A percentile compares a stretch with the other conserved stretches of the same genome.
These are phyloP conservation scores for Brachynemurus nebulosus DNA, from an alignment of 2,888 invertebrate genomes.

Conservation along the genomic window DNA sequence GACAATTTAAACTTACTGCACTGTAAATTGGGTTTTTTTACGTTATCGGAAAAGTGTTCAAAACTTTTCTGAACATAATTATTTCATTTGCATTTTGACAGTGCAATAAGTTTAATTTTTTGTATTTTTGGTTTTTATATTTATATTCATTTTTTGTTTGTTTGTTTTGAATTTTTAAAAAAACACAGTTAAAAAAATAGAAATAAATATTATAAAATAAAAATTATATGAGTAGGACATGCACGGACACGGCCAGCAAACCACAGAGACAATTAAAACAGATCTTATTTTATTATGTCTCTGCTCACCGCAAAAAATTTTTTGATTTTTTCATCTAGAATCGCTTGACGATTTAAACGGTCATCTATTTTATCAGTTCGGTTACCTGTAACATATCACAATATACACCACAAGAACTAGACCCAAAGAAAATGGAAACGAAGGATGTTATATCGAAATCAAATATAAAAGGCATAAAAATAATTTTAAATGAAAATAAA, in stretches of 20 bases:
- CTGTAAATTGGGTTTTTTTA: too few relatives aligned
- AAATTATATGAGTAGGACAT: neutral
- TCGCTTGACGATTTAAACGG: slow-evolving; percentile 69
- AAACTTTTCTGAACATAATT: too few relatives aligned
- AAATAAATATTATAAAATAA: neutral
- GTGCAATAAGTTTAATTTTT: too few relatives aligned
- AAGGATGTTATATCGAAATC: neutral
- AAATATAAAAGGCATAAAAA: neutral
- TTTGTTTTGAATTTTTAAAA: too few relatives aligned
- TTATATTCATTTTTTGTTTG: too few relatives aligned
- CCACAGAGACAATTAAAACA: slow-evolving; percentile 1
- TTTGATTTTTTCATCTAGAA: slow-evolving; percentile 87
- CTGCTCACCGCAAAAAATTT: slow-evolving; percentile 79
- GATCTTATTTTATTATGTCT: neutral
- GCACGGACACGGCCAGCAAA: slow-evolving; percentile 4
- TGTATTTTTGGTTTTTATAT: too few relatives aligned
- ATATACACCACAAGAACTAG: too few relatives aligned
- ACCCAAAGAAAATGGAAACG: too few relatives aligned
- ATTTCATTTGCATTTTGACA: too few relatives aligned
- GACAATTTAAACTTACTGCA: too few relatives aligned
- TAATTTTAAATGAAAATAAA: neutral
- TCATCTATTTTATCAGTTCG: slow-evolving; percentile 58
- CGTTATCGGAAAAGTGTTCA: too few relatives aligned
- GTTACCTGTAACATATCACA: slow-evolving; percentile 35
- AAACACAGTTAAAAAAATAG: too few relatives aligned